Evolutionary conservation across 1,140 invertebrate genomes (phyloP), one percentile per base, ranked within the genome.

Genomic region (Drosophila truncata): DNA sequence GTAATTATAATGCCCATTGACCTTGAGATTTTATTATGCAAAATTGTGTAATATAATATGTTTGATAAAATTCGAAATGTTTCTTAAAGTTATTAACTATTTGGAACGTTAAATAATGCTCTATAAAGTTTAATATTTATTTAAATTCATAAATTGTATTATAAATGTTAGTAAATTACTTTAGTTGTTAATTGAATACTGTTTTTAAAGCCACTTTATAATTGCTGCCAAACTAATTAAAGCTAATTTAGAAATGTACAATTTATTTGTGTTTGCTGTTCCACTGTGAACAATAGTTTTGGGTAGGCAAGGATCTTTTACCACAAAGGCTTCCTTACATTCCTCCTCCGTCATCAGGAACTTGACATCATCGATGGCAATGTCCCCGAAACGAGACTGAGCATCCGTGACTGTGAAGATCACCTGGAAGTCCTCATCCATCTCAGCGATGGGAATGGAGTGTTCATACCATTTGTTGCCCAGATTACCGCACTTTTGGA

Each of bases 321-420:
- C 14, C 3, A 37, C 13, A 60, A 60, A 60, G 6, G 44, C 27
- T 6, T 60, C 35, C 16, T 57, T 52, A 39, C 88, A 91, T 1
- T 78, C 84, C 0, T 50, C 67, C 23, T 82, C 74, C 10, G 77
- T 78, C 50, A 91, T 64, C 37, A 92, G 4, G 69, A 55, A 37
- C 52, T 25, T 65, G 1, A 92, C 80, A 80, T 92, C 91, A 37
- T 92, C 91, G 39, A 92, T 81, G 50, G 91, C 91, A n/a, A 92
- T 91, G 41, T 92, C 91, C 3, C 85, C 82, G 11, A 92, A 70
- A 0, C 49, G 47, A 1, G 14, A 13, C 3, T 13, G 47, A 2
- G 63, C 75, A 41, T 76, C 57, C 8, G 58, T 81, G 2, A 67
- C 80, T 0, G 80, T 86, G 33, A 92, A 76, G 1, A 91, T 37